Evolutionary conservation across 1,140 invertebrate genomes (phyloP), one percentile per base, ranked within the genome.

Genomic region (Aphelenchoides besseyi): DNA sequence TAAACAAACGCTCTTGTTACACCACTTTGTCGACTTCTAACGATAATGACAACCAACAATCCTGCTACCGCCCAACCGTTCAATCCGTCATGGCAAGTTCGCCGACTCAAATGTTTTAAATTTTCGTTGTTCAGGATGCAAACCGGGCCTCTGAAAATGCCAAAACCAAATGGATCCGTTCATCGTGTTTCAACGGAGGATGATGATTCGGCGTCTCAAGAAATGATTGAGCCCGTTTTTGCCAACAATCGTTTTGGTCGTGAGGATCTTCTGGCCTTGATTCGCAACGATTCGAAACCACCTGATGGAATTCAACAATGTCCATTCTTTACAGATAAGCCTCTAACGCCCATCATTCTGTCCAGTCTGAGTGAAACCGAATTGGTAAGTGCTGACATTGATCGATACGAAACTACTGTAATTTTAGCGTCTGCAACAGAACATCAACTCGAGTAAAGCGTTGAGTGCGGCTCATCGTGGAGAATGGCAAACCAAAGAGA

Each of bases 401-500:
- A 5, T 1, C 12, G 0, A 32, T 9, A 16, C 8, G 16, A 16
- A 70, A 23, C 30, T 23, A 18, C 35, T 18, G n/a, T 28, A 18
- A 8, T 41, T 78, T 68, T 12, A 77, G 75, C 75, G 75, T 37
- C 64, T 78, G 2, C 75, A 77, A 79, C 75, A 77, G 57, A 77
- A 77, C 55, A 75, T 77, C 30, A 77, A 77, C 28, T 77, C 75
- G 36, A 79, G 76, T 33, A 77, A 77, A 61, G 75, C 75, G 18
- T 37, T 77, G 35, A 79, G 71, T 30, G 64, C 76, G 32, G 23
- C 68, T 5, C 71, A 64, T 29, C 75, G 75, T 28, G n/a, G 41
- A n/a, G 70, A 71, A 16, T 33, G 76, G 28, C 72, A 76, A 41
- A 26, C 33, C 12, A 75, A 67, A 37, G 75, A 68, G 28, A 48